Conservation (phyloP, 2,888 invertebrate genomes). For the Nipponacmea schrenckii region DNA sequence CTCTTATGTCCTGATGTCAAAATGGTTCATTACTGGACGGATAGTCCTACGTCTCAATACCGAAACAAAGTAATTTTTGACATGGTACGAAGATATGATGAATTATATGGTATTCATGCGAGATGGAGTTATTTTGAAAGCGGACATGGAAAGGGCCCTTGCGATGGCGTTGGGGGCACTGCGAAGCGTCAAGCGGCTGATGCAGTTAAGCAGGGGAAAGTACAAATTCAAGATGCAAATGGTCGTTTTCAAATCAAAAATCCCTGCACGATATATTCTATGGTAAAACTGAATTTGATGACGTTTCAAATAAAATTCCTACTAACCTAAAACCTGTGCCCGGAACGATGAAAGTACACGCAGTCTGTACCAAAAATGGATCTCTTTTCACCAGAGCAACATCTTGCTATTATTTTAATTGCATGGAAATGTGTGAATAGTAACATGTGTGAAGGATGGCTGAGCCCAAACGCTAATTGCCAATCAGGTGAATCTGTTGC, state of each 20-base stretch:
- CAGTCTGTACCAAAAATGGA: neutral
- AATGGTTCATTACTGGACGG: slow-evolving; percentile 33
- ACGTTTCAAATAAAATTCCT: slow-evolving; percentile 9
- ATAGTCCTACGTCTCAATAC: slow-evolving; percentile 34
- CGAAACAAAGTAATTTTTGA: slow-evolving; percentile 30
- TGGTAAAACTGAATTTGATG: slow-evolving; percentile 4
- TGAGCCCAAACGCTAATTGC: too few relatives aligned
- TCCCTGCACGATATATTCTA: slow-evolving; percentile 14
- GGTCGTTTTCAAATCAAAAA: slow-evolving; percentile 10
- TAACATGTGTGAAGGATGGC: neutral
- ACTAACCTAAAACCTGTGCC: slow-evolving; percentile 12
- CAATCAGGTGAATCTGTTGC: too few relatives aligned
- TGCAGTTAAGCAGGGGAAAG: slow-evolving; percentile 22
- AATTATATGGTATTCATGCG: slow-evolving; percentile 19
- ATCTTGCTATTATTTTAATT: slow-evolving; percentile 26
- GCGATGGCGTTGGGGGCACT: slow-evolving; percentile 31
- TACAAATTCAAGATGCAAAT: slow-evolving; percentile 25
- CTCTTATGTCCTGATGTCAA: neutral
- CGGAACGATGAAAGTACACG: slow-evolving; percentile 24
- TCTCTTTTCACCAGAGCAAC: slow-evolving; percentile 13
- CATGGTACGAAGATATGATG: slow-evolving; percentile 23
- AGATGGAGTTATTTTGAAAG: slow-evolving; percentile 34
- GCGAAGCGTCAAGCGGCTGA: slow-evolving; percentile 25
- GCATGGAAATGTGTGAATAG: slow-evolving; percentile 12
- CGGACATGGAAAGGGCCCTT: slow-evolving; percentile 30